Evolutionary conservation across 1,140 invertebrate species (phyloP).

Genomic region (Thaumetopoea pityocampa): DNA sequence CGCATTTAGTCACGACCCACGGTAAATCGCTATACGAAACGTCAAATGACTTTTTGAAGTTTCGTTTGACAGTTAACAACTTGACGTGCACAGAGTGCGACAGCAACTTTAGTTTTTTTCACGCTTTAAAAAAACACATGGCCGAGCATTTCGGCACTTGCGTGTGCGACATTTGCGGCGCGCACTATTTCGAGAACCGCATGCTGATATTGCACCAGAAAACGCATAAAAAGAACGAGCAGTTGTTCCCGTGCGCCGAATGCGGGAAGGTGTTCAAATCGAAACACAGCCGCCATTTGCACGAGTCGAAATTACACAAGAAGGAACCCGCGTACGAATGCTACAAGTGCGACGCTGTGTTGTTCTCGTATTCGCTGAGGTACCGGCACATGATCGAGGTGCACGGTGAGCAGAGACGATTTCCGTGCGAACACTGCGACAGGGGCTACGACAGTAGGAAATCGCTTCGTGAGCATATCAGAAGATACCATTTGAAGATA

Average conservation of each 20-base stretch:
- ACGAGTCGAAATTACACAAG: slow-evolving; percentile 45
- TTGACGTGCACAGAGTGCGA: slow-evolving; percentile 43
- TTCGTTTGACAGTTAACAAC: slow-evolving; percentile 34
- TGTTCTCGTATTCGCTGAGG: slow-evolving; percentile 50
- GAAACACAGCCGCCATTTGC: slow-evolving; percentile 52
- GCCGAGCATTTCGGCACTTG: slow-evolving; percentile 59
- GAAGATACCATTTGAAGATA: slow-evolving; percentile 52
- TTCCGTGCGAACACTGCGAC: slow-evolving; percentile 53
- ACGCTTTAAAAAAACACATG: slow-evolving; percentile 63
- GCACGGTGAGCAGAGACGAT: slow-evolving; percentile 46
- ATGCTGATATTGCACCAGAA: slow-evolving; percentile 55
- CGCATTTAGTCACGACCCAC: slow-evolving; percentile 37
- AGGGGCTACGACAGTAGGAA: slow-evolving; percentile 52
- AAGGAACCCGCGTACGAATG: slow-evolving; percentile 56
- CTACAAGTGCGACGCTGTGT: slow-evolving; percentile 51
- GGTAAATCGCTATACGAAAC: slow-evolving; percentile 24
- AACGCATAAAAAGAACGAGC: slow-evolving; percentile 37
- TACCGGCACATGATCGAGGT: slow-evolving; percentile 56
- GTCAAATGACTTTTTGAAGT: slow-evolving; percentile 45
- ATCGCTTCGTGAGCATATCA: slow-evolving; percentile 50
- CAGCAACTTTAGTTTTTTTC: slow-evolving; percentile 43
- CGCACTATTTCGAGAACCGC: slow-evolving; percentile 59
- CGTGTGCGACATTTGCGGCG: slow-evolving; percentile 57
- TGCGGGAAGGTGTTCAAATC: slow-evolving; percentile 63
- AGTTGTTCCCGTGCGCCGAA: slow-evolving; percentile 44